A percentile compares a stretch with the other conserved stretches of the same genome.
Evolutionary conservation across 1,140 invertebrate species (phyloP).

Genomic region (Heliconius hermathena): DNA sequence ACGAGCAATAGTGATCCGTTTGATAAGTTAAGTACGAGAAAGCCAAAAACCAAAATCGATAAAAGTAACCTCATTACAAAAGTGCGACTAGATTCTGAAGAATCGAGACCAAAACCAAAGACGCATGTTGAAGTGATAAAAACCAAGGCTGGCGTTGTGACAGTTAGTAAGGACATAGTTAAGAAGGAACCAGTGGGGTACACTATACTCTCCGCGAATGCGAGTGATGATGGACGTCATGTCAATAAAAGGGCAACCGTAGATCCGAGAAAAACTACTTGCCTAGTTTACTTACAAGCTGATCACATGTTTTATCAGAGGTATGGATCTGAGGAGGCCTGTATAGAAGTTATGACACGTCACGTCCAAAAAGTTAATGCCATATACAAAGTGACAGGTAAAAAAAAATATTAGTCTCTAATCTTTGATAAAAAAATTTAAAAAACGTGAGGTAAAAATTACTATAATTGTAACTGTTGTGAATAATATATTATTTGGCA

Average conservation of each 20-base stretch:
- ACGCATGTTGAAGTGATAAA: constrained; percentile 84
- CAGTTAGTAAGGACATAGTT: constrained; percentile 76
- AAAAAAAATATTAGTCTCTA: neutral
- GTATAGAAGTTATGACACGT: constrained; percentile 96
- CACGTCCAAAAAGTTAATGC: constrained; percentile 96
- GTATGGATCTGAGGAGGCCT: constrained; percentile 95
- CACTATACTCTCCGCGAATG: constrained; percentile 79
- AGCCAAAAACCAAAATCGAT: constrained; percentile 79
- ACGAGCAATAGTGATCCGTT: constrained; percentile 83
- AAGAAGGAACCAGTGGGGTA: constrained; percentile 78
- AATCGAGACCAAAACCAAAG: constrained; percentile 84
- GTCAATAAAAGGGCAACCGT: constrained; percentile 88
- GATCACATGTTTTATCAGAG: constrained; percentile 97
- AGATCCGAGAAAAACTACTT: constrained; percentile 91
- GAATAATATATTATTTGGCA: neutral
- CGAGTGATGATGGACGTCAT: constrained; percentile 82
- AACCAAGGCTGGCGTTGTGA: constrained; percentile 82
- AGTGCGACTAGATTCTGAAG: constrained; percentile 78
- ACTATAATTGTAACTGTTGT: neutral
- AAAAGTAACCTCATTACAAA: constrained; percentile 79
- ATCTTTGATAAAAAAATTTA: neutral
- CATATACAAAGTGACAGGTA: constrained; percentile 95
- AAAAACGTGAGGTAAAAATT: neutral
- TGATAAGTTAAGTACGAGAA: constrained; percentile 75
- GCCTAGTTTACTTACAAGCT: constrained; percentile 96